Conservation (phyloP, 1,140 invertebrate genomes). For the Trichogramma pretiosum region DNA sequence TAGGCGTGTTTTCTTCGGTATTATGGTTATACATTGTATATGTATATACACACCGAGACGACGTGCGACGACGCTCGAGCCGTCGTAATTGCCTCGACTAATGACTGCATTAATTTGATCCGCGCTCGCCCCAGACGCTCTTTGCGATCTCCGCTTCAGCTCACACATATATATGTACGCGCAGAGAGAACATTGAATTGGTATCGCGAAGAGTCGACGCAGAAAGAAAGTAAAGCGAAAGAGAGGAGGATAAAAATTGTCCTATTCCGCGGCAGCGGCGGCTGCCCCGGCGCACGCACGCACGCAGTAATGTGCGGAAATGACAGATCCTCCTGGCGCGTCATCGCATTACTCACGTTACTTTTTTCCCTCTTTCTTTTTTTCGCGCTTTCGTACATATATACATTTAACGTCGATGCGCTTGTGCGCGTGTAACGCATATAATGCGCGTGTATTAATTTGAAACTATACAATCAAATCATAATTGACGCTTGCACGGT, state of each 20-base stretch:
- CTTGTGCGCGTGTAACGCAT: no score
- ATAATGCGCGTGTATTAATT: no score
- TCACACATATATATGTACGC: no score
- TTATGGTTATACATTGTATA: no score
- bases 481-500: no score
- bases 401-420: no score
- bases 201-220: constrained; percentile 16
- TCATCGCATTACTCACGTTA: no score
- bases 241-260: constrained; percentile 16
- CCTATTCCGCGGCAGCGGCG: no score
- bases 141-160: constrained; percentile 2
- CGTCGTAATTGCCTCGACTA: constrained; percentile 40
- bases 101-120: constrained; percentile 33
- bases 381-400: background rate
- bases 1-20: constrained; percentile 1
- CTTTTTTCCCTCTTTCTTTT: background rate
- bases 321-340: background rate
- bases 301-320: background rate
- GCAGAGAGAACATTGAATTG: constrained; percentile 31
- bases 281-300: constrained; percentile 1
- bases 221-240: constrained; percentile 3
- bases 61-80: no score
- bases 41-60: background rate
- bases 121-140: constrained; percentile 18
- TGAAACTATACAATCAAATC: no score